Percentiles rank a stretch among this genome's conserved stretches.
Conservation (phyloP, 2,113 vertebrate species). For the Anoura caudifer region DNA sequence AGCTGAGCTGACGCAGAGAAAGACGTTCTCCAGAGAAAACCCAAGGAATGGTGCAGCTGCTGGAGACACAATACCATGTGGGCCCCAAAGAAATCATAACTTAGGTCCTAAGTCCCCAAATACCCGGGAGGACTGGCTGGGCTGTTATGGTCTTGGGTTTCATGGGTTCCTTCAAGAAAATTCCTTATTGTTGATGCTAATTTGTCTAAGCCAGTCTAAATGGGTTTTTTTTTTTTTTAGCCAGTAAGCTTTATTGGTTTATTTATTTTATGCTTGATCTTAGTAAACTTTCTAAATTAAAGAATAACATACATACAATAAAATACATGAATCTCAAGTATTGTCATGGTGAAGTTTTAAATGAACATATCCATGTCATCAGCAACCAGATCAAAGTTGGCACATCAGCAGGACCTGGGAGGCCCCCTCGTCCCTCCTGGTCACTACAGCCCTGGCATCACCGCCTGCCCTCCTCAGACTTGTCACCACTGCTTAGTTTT, state of each 20-base stretch:
- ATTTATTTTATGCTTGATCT: background rate
- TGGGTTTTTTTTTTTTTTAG: background rate
- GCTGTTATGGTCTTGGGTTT: background rate
- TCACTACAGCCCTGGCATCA: background rate
- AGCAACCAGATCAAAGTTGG: background rate
- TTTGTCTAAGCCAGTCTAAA: background rate
- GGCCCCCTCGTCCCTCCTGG: rapidly evolving
- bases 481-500: background rate
- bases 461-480: background rate
- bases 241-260: background rate
- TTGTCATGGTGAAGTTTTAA: background rate
- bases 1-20: background rate
- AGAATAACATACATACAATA: background rate
- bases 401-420: background rate
- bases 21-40: background rate
- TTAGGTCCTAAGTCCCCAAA: background rate
- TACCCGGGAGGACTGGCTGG: no score
- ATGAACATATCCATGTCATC: background rate
- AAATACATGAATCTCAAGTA: background rate
- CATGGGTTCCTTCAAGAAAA: background rate
- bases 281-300: background rate
- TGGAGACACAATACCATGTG: background rate
- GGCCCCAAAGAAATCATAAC: background rate
- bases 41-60: background rate
- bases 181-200: background rate